These are phyloP conservation scores for Dicycla oo DNA, from an alignment of 2,888 invertebrate species.

Conservation along the genomic window DNA sequence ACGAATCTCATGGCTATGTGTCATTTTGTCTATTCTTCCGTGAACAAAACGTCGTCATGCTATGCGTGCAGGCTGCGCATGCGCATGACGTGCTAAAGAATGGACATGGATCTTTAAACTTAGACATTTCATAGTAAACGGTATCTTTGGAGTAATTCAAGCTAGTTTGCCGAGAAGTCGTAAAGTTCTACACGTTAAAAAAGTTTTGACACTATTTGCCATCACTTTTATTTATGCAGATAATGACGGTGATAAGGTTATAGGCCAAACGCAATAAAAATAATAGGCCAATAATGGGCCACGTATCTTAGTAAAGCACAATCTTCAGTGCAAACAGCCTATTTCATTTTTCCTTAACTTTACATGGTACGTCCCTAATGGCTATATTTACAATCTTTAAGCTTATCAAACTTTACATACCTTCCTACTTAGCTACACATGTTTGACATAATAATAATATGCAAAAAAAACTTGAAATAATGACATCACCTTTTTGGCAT, in stretches of 20 bases:
- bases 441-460: conserved; percentile 50
- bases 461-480: conserved; percentile 48
- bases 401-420: conserved; percentile 41
- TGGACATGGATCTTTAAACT: not conserved
- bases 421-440: conserved; percentile 36
- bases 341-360: conserved; percentile 4
- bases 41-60: no score
- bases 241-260: not conserved
- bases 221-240: not conserved
- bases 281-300: not conserved
- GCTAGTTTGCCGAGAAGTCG: not conserved
- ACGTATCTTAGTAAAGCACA: not conserved
- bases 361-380: not conserved
- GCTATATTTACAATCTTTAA: conserved; percentile 8
- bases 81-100: not conserved
- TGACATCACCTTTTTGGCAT: conserved; percentile 62
- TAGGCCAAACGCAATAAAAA: not conserved
- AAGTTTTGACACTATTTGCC: not conserved
- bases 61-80: no score
- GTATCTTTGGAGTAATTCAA: not conserved
- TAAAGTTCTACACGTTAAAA: not conserved
- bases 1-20: no score
- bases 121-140: not conserved
- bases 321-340: not conserved
- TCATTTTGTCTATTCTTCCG: no score